Conservation (phyloP, 2,797 vertebrate genomes). For the Pseudochromis fuscus region DNA sequence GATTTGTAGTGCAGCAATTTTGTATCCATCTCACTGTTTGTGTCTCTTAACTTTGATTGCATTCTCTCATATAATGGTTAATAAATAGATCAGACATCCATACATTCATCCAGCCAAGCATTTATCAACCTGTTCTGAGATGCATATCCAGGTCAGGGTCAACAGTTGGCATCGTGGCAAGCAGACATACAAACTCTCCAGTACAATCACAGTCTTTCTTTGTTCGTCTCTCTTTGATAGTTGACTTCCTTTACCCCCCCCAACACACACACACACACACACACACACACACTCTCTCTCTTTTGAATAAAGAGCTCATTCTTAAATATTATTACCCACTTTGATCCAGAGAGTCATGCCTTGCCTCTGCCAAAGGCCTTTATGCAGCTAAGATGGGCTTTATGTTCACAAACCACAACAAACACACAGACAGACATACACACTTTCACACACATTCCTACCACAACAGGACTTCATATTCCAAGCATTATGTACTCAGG, state of each 20-base stretch:
- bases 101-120: conserved; percentile 3
- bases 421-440: conserved; percentile 17
- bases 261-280: too few species aligned
- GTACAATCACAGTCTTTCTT: background rate
- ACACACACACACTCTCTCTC: background rate
- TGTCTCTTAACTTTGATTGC: background rate
- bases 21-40: background rate
- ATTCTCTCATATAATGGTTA: background rate
- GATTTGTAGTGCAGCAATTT: background rate
- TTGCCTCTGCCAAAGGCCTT: conserved; percentile 10
- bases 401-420: conserved; percentile 52
- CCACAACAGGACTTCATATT: conserved; percentile 10
- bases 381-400: conserved; percentile 31
- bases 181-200: conserved; percentile 1
- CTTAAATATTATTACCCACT: conserved; percentile 13
- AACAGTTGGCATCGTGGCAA: conserved; percentile 7
- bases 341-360: conserved; percentile 43
- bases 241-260: conserved; percentile 5
- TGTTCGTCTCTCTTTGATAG: background rate
- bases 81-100: background rate
- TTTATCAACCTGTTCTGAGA: conserved; percentile 6
- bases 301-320: conserved; percentile 2
- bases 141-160: conserved; percentile 21
- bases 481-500: conserved; percentile 15
- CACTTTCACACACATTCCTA: conserved; percentile 10